Percentiles rank a stretch among this genome's conserved stretches.
These are phyloP conservation scores for Drosophila asahinai DNA, from an alignment of 1,140 invertebrate genomes.

Conservation along the genomic window DNA sequence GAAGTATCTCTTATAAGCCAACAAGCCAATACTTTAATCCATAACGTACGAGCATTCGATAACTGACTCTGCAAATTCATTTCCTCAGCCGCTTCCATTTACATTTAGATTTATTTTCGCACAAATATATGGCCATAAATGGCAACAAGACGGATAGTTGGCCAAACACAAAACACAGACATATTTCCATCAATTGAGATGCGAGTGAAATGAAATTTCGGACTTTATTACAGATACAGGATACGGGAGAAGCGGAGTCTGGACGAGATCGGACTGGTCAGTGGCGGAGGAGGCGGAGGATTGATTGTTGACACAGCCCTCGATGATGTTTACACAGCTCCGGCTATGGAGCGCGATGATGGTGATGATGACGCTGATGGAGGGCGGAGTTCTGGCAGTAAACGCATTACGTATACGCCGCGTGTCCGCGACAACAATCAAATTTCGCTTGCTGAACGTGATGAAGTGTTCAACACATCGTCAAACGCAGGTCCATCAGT, in stretches of 20 bases:
- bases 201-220: constrained; percentile 37
- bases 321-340: constrained; percentile 32
- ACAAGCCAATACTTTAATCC: constrained; percentile 14
- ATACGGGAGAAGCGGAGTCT: constrained; percentile 46
- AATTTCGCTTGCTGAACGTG: constrained; percentile 51
- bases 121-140: constrained; percentile 56
- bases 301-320: constrained; percentile 62
- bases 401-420: constrained; percentile 67
- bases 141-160: constrained; percentile 53
- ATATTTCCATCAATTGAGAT: constrained; percentile 27
- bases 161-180: constrained; percentile 25
- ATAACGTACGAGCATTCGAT: constrained; percentile 10
- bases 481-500: constrained; percentile 1
- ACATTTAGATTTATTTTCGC: constrained; percentile 67
- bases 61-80: constrained; percentile 17
- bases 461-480: constrained; percentile 69
- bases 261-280: constrained; percentile 10
- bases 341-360: not conserved
- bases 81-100: constrained; percentile 40
- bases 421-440: constrained; percentile 59
- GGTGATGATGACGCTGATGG: constrained; percentile 20
- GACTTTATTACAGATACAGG: constrained; percentile 59
- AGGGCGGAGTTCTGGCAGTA: constrained; percentile 47
- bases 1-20: not conserved
- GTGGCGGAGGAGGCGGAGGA: constrained; percentile 1